Evolutionary conservation across 2,113 vertebrate genomes (phyloP), one percentile per base, ranked within the genome.

Genomic region (Erpornis zantholeuca): DNA sequence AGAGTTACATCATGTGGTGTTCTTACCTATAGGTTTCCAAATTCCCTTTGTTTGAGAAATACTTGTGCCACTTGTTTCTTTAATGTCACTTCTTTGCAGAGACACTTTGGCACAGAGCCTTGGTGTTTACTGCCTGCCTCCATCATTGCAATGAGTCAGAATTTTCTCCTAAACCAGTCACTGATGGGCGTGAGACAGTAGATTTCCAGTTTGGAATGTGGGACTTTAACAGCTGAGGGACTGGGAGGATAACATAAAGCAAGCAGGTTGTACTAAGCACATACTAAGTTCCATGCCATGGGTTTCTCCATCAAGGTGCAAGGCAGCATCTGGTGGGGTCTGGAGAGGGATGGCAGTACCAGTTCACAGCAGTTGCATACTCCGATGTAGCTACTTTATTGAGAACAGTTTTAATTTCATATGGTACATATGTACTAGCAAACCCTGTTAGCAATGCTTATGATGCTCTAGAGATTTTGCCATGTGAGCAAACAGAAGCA

Each of bases 401-500:
- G 50, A 91, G 66, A 89, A 35, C 18, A 47, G 81, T 76, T 96
- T 92, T 87, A 47, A 80, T 96, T 87, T 92, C 68, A 20, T 80
- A 5, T 24, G 31, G n/a, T 94, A 56, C 57, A 15, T 82, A 60
- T 45, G 82, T 93, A 92, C 79, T 60, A 56, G 38, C 71, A 94
- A 94, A 68, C 7, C 2, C 56, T 83, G 82, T 87, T 92, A 97
- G 72, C 61, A 89, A 50, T 65, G 52, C 52, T 88, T 92, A 40
- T 2, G 13, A 47, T 84, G 53, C 91, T 92, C 88, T 79, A 40
- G 75, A 88, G 92, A 50, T 84, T 86, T 92, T 91, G 69, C 66
- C 4, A 4, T 90, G 59, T 81, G 85, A 94, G 56, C 77, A 80
- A 86, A 84, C 92, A 86, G 88, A 94, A 95, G 50, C 64, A 73